Conservation (phyloP, 2,797 vertebrate species). For the Staurois parvus region DNA sequence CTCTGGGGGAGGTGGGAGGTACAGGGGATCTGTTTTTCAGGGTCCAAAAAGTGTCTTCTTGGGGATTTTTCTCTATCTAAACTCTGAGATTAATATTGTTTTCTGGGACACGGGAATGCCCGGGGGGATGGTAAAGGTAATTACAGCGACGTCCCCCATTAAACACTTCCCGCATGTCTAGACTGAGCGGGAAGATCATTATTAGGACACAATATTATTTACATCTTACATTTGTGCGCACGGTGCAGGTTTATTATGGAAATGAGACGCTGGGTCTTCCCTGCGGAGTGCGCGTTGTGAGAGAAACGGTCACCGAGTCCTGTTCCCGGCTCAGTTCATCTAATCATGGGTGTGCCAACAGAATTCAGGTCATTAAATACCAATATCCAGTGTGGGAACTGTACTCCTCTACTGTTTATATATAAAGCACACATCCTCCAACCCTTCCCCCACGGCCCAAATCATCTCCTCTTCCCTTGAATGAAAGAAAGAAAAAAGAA, state of each 20-base stretch:
- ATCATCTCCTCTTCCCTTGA: no score
- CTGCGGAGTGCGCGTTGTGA: constrained; percentile 13
- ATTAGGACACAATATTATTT: constrained; percentile 28
- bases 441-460: no score
- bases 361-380: no score
- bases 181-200: constrained; percentile 18
- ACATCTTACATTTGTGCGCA: constrained; percentile 13
- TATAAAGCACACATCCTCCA: no score
- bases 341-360: no score
- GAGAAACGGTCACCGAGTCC: not conserved
- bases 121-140: not conserved
- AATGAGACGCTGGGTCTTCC: constrained; percentile 6
- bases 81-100: constrained; percentile 33
- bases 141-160: constrained; percentile 31
- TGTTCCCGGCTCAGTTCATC: no score
- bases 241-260: constrained; percentile 41
- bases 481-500: no score
- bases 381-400: no score
- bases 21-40: no score
- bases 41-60: no score
- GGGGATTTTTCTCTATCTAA: not conserved
- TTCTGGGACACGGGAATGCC: not conserved
- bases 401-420: no score
- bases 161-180: constrained; percentile 29
- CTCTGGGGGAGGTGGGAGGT: no score